Percentiles rank a stretch among this genome's conserved stretches.
Conservation (phyloP, 2,888 invertebrate species). For the Antheraea yamamai region DNA sequence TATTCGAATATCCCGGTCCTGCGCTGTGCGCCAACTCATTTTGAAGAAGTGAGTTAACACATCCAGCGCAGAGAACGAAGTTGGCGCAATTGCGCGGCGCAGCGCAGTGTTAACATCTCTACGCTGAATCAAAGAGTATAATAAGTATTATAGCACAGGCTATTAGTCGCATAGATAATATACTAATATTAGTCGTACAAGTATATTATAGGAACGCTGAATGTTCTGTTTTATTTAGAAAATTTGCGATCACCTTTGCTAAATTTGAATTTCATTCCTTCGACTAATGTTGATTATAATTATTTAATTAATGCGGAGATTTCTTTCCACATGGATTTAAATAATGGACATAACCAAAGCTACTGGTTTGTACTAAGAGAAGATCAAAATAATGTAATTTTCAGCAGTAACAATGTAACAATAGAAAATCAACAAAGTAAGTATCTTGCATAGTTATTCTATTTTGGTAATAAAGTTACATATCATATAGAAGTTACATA, state of each 20-base stretch:
- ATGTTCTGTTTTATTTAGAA: not conserved
- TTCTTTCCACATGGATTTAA: slow-evolving; percentile 53
- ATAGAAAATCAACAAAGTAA: slow-evolving; percentile 67
- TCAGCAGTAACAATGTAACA: slow-evolving; percentile 69
- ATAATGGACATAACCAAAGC: slow-evolving; percentile 64
- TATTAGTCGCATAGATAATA: too few relatives aligned
- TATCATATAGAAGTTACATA: too few relatives aligned
- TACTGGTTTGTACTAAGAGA: slow-evolving; percentile 76
- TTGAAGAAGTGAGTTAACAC: too few relatives aligned
- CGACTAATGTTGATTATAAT: not conserved
- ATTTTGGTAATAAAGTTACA: not conserved
- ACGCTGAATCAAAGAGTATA: too few relatives aligned
- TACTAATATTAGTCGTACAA: too few relatives aligned
- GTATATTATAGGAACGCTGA: too few relatives aligned
- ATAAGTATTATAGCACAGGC: too few relatives aligned
- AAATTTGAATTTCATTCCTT: not conserved
- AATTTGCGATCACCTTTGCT: not conserved
- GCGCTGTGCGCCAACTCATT: too few relatives aligned
- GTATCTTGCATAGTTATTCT: slow-evolving; percentile 28
- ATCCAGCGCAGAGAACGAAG: too few relatives aligned
- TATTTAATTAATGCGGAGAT: not conserved
- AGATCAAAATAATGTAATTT: slow-evolving; percentile 73
- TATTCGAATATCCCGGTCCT: too few relatives aligned
- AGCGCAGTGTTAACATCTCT: too few relatives aligned
- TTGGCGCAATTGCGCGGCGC: too few relatives aligned